A percentile compares a stretch with the other conserved stretches of the same genome.
phyloP scores from a whole-genome alignment of 2,888 invertebrate genomes.

The Acleris literana region DNA sequence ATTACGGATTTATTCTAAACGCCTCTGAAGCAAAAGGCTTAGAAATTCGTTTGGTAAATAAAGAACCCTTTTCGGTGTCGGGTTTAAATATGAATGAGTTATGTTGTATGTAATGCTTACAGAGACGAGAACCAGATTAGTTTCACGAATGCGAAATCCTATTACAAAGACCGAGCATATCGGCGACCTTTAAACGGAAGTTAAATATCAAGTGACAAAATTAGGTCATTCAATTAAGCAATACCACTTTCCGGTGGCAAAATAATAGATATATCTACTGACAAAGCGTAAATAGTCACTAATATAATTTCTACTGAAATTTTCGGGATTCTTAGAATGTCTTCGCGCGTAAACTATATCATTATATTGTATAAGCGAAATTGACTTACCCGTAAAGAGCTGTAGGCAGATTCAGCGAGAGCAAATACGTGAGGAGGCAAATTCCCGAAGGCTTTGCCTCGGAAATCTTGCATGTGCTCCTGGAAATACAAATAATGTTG shows the following conservation, averaged over 20 bases:
- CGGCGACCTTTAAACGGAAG: slow-evolving; percentile 20
- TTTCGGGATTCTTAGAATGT: background rate
- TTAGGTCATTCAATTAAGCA: slow-evolving; percentile 17
- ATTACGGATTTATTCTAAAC: no score
- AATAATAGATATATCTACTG: background rate
- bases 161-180: background rate
- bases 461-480: slow-evolving; percentile 92
- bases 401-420: slow-evolving; percentile 94
- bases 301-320: no score
- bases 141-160: no score
- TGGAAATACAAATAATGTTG: slow-evolving; percentile 65
- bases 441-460: slow-evolving; percentile 91
- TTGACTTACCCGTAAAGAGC: slow-evolving; percentile 85
- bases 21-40: no score
- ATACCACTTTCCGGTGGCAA: slow-evolving; percentile 1
- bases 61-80: no score
- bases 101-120: no score
- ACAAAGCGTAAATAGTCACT: no score
- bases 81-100: no score
- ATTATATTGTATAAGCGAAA: slow-evolving; percentile 13
- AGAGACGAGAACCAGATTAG: no score
- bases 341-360: background rate
- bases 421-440: slow-evolving; percentile 96
- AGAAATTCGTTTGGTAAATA: no score
- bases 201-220: slow-evolving; percentile 11